Evolutionary conservation across 2,797 vertebrate species (phyloP).

Genomic region (Melanotaenia nigrans): DNA sequence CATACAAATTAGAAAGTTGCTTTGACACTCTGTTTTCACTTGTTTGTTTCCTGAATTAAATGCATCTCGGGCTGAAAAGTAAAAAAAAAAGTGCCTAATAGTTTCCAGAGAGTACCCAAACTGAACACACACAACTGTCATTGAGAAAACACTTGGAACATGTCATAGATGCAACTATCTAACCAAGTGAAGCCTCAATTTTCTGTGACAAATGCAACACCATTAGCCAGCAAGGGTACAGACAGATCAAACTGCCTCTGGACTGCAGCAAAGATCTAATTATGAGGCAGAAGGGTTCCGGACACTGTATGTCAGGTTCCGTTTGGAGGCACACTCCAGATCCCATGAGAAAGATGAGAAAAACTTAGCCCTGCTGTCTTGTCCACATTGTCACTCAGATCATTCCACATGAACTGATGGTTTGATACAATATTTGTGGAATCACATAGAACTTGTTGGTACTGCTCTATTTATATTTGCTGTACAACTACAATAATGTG

Average conservation of each 20-base stretch:
- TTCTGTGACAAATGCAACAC: conserved; percentile 29
- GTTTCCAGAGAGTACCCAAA: neutral
- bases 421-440: conserved; percentile 15
- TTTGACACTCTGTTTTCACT: neutral
- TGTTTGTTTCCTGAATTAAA: neutral
- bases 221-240: conserved; percentile 22
- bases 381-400: conserved; percentile 41
- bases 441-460: neutral
- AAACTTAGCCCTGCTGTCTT: conserved; percentile 35
- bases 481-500: neutral
- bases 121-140: neutral
- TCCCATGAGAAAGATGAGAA: conserved; percentile 49
- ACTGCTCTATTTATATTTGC: conserved; percentile 1
- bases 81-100: neutral
- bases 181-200: neutral
- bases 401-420: conserved; percentile 28
- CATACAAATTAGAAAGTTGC: neutral
- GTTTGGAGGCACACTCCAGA: conserved; percentile 30
- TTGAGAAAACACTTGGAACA: neutral
- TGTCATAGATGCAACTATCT: conserved; percentile 14
- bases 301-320: conserved; percentile 40
- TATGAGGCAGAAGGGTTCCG: conserved; percentile 46
- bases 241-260: conserved; percentile 35
- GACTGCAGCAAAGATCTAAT: conserved; percentile 54
- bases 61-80: neutral